Conservation (phyloP, 2,888 invertebrate genomes). For the Tachystola acroxantha region DNA sequence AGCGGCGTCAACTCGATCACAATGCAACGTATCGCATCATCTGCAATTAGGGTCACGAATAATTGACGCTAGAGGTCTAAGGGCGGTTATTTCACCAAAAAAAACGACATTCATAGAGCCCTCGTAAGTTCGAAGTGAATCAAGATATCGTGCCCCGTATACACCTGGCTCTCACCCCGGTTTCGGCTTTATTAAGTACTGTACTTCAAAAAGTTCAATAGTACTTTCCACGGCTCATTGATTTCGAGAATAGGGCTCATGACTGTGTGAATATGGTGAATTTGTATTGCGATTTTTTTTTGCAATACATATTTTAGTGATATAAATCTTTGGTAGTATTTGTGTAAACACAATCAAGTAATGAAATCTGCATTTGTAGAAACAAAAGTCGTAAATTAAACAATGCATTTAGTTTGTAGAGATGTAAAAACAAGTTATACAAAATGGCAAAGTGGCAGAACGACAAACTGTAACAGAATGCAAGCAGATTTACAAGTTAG, state of each 20-base stretch:
- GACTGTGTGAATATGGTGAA: conserved; percentile 32
- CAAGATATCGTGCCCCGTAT: conserved; percentile 67
- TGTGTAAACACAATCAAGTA: too few relatives aligned
- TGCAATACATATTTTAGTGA: conserved; percentile 27
- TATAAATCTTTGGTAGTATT: conserved; percentile 23
- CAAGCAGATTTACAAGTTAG: too few relatives aligned
- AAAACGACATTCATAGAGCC: conserved; percentile 63
- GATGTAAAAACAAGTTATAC: too few relatives aligned
- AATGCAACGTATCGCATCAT: conserved; percentile 69
- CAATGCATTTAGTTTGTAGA: not conserved
- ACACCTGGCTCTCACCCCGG: conserved; percentile 70
- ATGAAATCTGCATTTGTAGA: too few relatives aligned
- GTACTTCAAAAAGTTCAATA: conserved; percentile 60
- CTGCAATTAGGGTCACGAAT: conserved; percentile 75
- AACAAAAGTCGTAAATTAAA: not conserved
- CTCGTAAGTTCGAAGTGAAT: conserved; percentile 61
- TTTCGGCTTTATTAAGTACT: conserved; percentile 32
- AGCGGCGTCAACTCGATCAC: conserved; percentile 60
- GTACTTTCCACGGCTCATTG: conserved; percentile 60
- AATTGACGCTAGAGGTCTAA: conserved; percentile 70
- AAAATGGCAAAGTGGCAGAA: too few relatives aligned
- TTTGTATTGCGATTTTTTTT: conserved; percentile 40
- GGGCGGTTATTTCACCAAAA: conserved; percentile 55
- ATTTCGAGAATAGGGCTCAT: conserved; percentile 37
- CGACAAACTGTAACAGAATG: too few relatives aligned